phyloP scores from a whole-genome alignment of 2,888 invertebrate species.

The Steinernema scapterisci region DNA sequence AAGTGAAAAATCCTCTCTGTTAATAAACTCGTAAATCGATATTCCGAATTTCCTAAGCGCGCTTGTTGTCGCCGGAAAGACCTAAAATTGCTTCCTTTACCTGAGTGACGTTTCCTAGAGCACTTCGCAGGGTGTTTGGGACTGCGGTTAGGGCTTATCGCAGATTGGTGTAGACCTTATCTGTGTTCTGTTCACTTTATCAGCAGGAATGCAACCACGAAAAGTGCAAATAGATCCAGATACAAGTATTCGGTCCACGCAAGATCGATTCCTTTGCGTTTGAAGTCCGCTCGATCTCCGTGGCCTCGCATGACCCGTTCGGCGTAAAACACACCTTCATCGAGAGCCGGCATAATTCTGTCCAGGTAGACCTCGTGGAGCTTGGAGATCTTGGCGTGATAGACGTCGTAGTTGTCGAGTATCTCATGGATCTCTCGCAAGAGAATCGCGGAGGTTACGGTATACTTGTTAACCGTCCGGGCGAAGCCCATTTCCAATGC shows the following conservation, averaged over 20 bases:
- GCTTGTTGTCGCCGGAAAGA: too few relatives aligned
- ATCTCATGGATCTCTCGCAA: not conserved
- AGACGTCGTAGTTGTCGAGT: not conserved
- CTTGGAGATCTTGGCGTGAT: not conserved
- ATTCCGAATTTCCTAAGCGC: too few relatives aligned
- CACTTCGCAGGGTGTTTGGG: too few relatives aligned
- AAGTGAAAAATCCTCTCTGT: too few relatives aligned
- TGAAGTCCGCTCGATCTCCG: not conserved
- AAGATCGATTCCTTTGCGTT: not conserved
- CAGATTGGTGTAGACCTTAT: too few relatives aligned
- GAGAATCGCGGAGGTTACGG: not conserved
- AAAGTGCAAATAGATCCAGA: not conserved
- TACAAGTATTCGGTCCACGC: not conserved
- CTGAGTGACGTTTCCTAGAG: too few relatives aligned
- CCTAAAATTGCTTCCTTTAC: too few relatives aligned
- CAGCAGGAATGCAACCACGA: too few relatives aligned
- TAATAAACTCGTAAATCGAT: too few relatives aligned
- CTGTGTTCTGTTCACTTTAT: too few relatives aligned
- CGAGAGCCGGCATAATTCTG: not conserved
- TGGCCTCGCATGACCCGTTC: conserved; percentile 1
- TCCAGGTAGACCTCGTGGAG: not conserved
- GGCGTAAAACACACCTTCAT: not conserved
- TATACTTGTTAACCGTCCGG: conserved; percentile 28
- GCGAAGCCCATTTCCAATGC: conserved; percentile 34
- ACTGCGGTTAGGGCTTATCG: too few relatives aligned